A percentile compares a stretch with the other conserved stretches of the same genome.
phyloP scores from a whole-genome alignment of 1,140 invertebrate species.

The Neodiprion virginianus region DNA sequence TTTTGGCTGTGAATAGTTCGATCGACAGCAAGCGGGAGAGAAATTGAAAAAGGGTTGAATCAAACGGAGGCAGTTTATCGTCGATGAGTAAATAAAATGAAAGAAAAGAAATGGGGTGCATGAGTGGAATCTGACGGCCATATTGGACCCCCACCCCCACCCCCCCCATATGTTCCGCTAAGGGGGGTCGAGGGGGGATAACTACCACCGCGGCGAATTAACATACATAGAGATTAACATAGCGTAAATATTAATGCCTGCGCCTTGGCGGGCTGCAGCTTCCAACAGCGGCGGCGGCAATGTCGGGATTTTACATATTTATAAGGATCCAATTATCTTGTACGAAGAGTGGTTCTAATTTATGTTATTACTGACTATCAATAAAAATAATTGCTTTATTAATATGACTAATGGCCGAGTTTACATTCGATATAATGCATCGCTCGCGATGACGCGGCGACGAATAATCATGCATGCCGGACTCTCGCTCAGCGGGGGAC shows the following conservation, averaged over 20 bases:
- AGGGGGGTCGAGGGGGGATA: not conserved
- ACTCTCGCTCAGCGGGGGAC: constrained; percentile 20
- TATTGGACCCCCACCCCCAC: not conserved
- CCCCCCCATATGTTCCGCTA: not conserved
- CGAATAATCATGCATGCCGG: not conserved
- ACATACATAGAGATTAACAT: constrained; percentile 32
- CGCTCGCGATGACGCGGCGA: constrained; percentile 23
- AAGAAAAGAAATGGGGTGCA: not conserved
- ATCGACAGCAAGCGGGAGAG: too few relatives aligned
- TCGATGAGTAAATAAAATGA: not conserved
- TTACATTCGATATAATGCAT: constrained; percentile 39
- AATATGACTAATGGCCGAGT: constrained; percentile 41
- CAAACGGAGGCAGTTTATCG: too few relatives aligned
- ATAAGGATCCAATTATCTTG: constrained; percentile 43
- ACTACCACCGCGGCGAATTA: not conserved
- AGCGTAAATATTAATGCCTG: constrained; percentile 36
- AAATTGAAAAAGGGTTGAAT: too few relatives aligned
- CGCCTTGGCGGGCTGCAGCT: not conserved
- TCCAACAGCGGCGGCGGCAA: not conserved
- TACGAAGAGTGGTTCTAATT: constrained; percentile 35
- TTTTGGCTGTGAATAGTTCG: too few relatives aligned
- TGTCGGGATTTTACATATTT: constrained; percentile 40
- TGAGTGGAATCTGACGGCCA: not conserved
- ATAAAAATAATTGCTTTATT: constrained; percentile 52
- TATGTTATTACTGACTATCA: constrained; percentile 43